These are phyloP conservation scores for Brachionus rubens DNA, from an alignment of 1,140 invertebrate species.

Conservation along the genomic window DNA sequence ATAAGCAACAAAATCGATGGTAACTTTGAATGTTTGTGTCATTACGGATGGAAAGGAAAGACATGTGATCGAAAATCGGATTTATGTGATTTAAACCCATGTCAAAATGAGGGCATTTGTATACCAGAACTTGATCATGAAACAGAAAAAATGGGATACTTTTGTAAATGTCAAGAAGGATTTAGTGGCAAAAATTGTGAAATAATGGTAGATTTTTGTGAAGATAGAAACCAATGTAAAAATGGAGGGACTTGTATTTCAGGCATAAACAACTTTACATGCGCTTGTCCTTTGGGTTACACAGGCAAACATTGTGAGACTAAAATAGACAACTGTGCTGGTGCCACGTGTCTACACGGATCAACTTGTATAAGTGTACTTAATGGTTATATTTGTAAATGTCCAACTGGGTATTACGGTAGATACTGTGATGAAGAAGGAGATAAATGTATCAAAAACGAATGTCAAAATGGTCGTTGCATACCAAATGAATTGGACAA, in stretches of 20 bases:
- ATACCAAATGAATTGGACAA: conserved; percentile 72
- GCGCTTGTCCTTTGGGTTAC: conserved; percentile 44
- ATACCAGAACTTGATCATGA: background rate
- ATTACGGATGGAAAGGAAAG: conserved; percentile 31
- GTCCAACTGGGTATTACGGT: conserved; percentile 81
- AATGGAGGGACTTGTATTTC: conserved; percentile 77
- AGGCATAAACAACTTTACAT: conserved; percentile 1
- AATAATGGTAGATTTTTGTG: background rate
- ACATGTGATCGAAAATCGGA: background rate
- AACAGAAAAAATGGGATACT: conserved; percentile 2
- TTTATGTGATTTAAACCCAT: background rate
- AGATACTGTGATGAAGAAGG: conserved; percentile 71
- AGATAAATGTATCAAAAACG: conserved; percentile 65
- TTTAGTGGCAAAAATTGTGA: conserved; percentile 43
- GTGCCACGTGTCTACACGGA: background rate
- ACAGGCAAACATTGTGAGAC: conserved; percentile 17
- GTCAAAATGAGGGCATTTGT: conserved; percentile 18
- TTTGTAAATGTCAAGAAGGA: conserved; percentile 20
- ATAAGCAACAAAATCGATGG: background rate
- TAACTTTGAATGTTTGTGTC: conserved; percentile 34
- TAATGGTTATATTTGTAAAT: conserved; percentile 85
- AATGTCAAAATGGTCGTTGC: conserved; percentile 88
- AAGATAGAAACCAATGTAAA: conserved; percentile 67
- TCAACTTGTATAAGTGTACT: conserved; percentile 64
- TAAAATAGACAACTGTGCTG: conserved; percentile 1